Evolutionary conservation across 2,888 invertebrate species (phyloP).

Genomic region (Pachliopta kotzebuea): DNA sequence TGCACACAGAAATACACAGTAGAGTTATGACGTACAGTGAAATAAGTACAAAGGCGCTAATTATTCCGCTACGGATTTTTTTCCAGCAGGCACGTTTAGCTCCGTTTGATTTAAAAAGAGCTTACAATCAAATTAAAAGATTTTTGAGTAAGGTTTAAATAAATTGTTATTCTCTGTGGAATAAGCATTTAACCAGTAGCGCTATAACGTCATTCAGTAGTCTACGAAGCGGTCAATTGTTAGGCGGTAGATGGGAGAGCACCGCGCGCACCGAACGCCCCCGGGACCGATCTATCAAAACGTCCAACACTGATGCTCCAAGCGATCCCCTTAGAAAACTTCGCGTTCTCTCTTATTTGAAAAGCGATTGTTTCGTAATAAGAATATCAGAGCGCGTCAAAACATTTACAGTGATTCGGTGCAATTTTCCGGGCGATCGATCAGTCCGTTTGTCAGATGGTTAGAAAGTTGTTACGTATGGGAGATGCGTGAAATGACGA

Average conservation of each 20-base stretch:
- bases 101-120: no score
- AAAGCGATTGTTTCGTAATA: conserved; percentile 75
- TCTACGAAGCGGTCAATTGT: conserved; percentile 46
- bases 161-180: conserved; percentile 4
- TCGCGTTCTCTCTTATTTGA: conserved; percentile 47
- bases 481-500: conserved; percentile 67
- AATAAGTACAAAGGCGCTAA: no score
- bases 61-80: no score
- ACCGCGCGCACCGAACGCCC: conserved; percentile 45
- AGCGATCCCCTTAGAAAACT: conserved; percentile 50
- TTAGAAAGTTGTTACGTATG: conserved; percentile 53
- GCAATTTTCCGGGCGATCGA: conserved; percentile 73
- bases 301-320: conserved; percentile 57
- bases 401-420: conserved; percentile 72
- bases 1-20: no score
- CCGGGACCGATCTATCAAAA: conserved; percentile 73
- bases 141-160: neutral
- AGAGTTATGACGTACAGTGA: no score
- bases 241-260: conserved; percentile 34
- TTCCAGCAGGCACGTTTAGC: no score
- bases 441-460: conserved; percentile 50
- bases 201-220: conserved; percentile 43
- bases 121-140: no score
- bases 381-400: conserved; percentile 67
- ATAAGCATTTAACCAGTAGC: conserved; percentile 32